These are phyloP conservation scores for Drosophila acutilabella DNA, from an alignment of 2,888 invertebrate genomes.

Conservation along the genomic window DNA sequence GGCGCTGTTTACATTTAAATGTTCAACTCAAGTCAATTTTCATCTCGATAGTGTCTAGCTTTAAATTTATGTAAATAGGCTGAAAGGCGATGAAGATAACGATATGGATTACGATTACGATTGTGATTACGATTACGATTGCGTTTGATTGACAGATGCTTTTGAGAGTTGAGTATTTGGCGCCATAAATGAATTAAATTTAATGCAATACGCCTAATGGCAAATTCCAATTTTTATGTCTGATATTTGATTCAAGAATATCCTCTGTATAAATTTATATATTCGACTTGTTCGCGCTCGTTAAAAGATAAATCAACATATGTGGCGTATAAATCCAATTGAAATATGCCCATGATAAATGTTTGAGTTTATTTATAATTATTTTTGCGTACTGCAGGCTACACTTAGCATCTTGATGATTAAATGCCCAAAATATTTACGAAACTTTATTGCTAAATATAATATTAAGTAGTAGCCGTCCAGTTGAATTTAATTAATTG, in stretches of 20 bases:
- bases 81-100: slow-evolving; percentile 24
- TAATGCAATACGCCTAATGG: slow-evolving; percentile 42
- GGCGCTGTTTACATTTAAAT: slow-evolving; percentile 38
- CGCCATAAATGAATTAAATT: slow-evolving; percentile 49
- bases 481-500: slow-evolving; percentile 14
- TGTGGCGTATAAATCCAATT: slow-evolving; percentile 50
- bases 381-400: slow-evolving; percentile 30
- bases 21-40: slow-evolving; percentile 41
- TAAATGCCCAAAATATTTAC: slow-evolving; percentile 51
- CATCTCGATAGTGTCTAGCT: slow-evolving; percentile 31
- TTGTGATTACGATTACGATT: slow-evolving; percentile 17
- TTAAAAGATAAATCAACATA: slow-evolving; percentile 43
- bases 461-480: slow-evolving; percentile 41
- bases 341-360: slow-evolving; percentile 49
- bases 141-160: slow-evolving; percentile 8
- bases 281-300: not conserved
- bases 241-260: slow-evolving; percentile 10
- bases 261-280: slow-evolving; percentile 5
- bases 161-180: slow-evolving; percentile 2
- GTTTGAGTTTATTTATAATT: slow-evolving; percentile 45
- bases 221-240: slow-evolving; percentile 15
- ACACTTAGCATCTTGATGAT: slow-evolving; percentile 53
- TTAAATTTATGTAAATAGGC: slow-evolving; percentile 40
- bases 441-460: slow-evolving; percentile 41
- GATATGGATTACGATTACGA: slow-evolving; percentile 8